phyloP scores from a whole-genome alignment of 2,113 vertebrate species.

The Dromiciops gliroides region DNA sequence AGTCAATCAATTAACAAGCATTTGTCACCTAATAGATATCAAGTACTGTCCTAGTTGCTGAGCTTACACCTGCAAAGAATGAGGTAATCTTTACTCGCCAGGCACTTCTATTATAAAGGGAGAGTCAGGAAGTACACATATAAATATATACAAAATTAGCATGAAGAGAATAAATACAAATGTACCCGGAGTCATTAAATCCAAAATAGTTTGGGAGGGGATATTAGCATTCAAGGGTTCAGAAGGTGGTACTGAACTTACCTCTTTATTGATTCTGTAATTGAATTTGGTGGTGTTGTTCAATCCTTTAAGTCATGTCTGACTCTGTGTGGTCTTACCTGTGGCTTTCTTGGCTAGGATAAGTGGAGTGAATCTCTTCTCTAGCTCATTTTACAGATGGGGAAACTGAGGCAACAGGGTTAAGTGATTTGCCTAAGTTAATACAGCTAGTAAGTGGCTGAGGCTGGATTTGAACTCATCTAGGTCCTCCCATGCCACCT shows the following conservation, averaged over 20 bases:
- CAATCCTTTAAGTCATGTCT: not conserved
- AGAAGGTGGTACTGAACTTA: not conserved
- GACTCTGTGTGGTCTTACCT: not conserved
- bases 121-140: not conserved
- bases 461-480: too few species aligned
- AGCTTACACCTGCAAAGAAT: not conserved
- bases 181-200: not conserved
- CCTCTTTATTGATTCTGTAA: not conserved
- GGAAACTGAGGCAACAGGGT: not conserved
- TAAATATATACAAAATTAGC: not conserved
- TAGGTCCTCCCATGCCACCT: not conserved
- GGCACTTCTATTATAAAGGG: not conserved
- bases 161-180: not conserved
- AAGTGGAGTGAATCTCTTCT: not conserved
- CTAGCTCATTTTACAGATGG: not conserved
- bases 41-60: not conserved
- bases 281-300: not conserved
- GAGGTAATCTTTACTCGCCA: not conserved
- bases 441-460: not conserved
- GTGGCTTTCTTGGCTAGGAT: not conserved
- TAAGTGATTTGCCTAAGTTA: not conserved
- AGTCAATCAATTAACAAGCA: not conserved
- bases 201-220: not conserved
- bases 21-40: not conserved
- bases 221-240: too few species aligned